Conservation (phyloP, 2,888 invertebrate species). For the Notodonta ziczac region DNA sequence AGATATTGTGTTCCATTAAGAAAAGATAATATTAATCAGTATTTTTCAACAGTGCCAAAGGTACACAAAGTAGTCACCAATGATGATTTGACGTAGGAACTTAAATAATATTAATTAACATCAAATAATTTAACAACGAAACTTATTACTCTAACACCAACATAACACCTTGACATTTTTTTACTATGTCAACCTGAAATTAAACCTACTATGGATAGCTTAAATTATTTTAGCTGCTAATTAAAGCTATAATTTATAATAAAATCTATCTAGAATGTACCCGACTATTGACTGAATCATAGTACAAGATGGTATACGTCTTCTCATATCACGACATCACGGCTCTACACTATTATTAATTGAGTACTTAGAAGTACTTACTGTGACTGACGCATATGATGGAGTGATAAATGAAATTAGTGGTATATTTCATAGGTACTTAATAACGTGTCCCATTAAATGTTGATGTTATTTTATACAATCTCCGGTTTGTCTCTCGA, state of each 20-base stretch:
- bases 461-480: too few relatives aligned
- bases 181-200: too few relatives aligned
- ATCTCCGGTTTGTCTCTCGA: too few relatives aligned
- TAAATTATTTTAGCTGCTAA: background rate
- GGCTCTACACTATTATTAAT: slow-evolving; percentile 23
- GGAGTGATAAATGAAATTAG: slow-evolving; percentile 22
- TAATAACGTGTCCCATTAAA: too few relatives aligned
- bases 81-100: background rate
- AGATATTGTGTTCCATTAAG: too few relatives aligned
- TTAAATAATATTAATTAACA: background rate
- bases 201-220: too few relatives aligned
- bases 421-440: too few relatives aligned
- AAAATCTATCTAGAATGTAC: background rate
- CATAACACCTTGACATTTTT: too few relatives aligned
- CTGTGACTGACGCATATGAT: background rate
- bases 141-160: background rate
- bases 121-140: background rate
- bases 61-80: background rate
- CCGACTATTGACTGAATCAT: slow-evolving; percentile 35
- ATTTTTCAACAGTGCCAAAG: background rate
- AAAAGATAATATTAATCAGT: background rate
- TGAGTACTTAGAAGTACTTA: background rate
- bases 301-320: slow-evolving; percentile 51
- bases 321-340: slow-evolving; percentile 43
- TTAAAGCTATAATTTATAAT: too few relatives aligned